Evolutionary conservation across 2,888 invertebrate species (phyloP).

Genomic region (Sepiola atlantica): DNA sequence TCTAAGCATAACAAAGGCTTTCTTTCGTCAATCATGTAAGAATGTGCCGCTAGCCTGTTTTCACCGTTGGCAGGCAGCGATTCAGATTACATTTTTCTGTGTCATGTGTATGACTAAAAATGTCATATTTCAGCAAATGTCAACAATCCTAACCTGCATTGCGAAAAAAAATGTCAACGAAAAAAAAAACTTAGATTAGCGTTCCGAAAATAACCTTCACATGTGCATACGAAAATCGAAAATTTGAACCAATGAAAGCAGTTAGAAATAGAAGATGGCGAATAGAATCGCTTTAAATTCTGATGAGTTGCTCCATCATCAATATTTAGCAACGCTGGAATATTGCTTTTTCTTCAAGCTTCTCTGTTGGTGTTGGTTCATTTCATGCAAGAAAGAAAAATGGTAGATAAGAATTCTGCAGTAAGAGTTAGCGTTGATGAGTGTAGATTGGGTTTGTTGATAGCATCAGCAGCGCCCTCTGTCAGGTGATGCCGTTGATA

Average conservation of each 20-base stretch:
- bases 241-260: neutral
- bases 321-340: neutral
- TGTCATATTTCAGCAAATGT: constrained; percentile 21
- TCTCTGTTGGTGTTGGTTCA: neutral
- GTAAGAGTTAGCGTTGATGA: neutral
- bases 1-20: too few relatives aligned
- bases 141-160: neutral
- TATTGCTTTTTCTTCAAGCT: neutral
- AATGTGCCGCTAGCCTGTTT: neutral
- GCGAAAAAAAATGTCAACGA: neutral
- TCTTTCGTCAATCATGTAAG: too few relatives aligned
- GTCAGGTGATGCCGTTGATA: constrained; percentile 8
- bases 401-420: neutral
- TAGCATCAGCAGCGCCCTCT: neutral
- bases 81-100: neutral
- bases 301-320: constrained; percentile 18
- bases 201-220: neutral
- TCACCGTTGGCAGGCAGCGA: neutral
- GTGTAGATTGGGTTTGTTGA: neutral
- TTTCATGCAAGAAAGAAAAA: neutral
- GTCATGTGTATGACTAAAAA: neutral
- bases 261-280: neutral
- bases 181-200: neutral
- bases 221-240: neutral
- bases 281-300: neutral